Percentiles rank a stretch among this genome's conserved stretches.
Conservation (phyloP, 2,113 vertebrate genomes). For the Microtus ochrogaster region DNA sequence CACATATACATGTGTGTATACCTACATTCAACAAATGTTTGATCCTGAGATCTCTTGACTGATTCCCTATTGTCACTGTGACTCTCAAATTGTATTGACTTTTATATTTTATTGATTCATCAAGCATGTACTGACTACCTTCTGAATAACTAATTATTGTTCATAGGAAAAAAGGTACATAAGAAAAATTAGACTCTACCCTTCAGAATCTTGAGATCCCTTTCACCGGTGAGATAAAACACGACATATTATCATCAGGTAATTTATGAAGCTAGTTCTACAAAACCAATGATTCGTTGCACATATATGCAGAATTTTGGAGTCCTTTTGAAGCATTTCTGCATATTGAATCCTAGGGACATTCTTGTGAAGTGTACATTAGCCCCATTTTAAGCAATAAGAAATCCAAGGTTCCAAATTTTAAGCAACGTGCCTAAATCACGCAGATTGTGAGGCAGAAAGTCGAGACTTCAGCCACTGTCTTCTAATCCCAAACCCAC, state of each 20-base stretch:
- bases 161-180: constrained; percentile 5
- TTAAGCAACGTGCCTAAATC: constrained; percentile 25
- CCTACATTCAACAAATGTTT: constrained; percentile 31
- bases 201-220: constrained; percentile 15
- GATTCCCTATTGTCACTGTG: constrained; percentile 22
- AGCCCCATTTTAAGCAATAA: neutral
- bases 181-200: constrained; percentile 44
- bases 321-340: constrained; percentile 13
- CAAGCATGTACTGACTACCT: constrained; percentile 13
- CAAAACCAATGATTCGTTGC: constrained; percentile 16
- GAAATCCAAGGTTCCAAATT: constrained; percentile 18
- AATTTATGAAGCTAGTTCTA: neutral
- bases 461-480: constrained; percentile 13
- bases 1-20: neutral
- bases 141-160: constrained; percentile 17
- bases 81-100: constrained; percentile 32
- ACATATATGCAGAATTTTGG: neutral
- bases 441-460: neutral
- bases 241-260: neutral
- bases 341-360: neutral
- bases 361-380: constrained; percentile 13
- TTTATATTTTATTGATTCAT: constrained; percentile 55
- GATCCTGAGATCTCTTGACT: constrained; percentile 45
- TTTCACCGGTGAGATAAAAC: constrained; percentile 11
- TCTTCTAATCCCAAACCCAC: constrained; percentile 5